A percentile compares a stretch with the other conserved stretches of the same genome.
phyloP scores from a whole-genome alignment of 2,797 vertebrate genomes.

The Silurus aristotelis region DNA sequence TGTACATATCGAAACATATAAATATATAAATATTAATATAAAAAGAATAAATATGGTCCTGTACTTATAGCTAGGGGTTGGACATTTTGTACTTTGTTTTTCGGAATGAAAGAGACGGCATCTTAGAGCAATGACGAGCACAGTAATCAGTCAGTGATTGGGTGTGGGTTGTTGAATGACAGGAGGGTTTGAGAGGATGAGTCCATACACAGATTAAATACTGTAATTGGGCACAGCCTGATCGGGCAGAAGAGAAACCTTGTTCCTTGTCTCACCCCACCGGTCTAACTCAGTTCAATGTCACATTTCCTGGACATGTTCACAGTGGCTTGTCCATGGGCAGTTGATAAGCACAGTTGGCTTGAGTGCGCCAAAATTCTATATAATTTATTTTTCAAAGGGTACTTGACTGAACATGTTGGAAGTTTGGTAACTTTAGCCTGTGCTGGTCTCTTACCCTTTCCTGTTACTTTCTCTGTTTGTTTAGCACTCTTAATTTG shows the following conservation, averaged over 20 bases:
- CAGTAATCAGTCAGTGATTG: slow-evolving; percentile 33
- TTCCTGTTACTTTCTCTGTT: slow-evolving; percentile 1
- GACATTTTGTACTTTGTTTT: slow-evolving; percentile 85
- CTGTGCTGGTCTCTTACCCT: neutral
- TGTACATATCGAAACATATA: slow-evolving; percentile 84
- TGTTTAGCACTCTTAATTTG: slow-evolving; percentile 62
- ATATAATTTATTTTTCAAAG: slow-evolving; percentile 26
- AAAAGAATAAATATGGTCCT: slow-evolving; percentile 87
- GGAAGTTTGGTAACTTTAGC: slow-evolving; percentile 16
- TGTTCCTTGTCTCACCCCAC: slow-evolving; percentile 3
- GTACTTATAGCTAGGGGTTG: slow-evolving; percentile 92
- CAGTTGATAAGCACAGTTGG: slow-evolving; percentile 53
- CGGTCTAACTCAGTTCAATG: slow-evolving; percentile 14
- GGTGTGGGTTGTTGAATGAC: neutral
- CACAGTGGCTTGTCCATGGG: slow-evolving; percentile 15
- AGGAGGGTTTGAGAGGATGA: neutral
- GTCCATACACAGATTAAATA: slow-evolving; percentile 41
- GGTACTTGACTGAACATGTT: neutral
- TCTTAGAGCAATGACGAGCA: slow-evolving; percentile 72
- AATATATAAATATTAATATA: slow-evolving; percentile 73
- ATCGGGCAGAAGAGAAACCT: slow-evolving; percentile 27
- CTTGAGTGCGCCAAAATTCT: slow-evolving; percentile 7
- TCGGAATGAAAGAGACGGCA: slow-evolving; percentile 91
- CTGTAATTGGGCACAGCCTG: neutral
- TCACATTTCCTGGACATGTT: slow-evolving; percentile 42